These are phyloP conservation scores for Poeciliopsis turrubarensis DNA, from an alignment of 2,113 vertebrate species.

Conservation along the genomic window DNA sequence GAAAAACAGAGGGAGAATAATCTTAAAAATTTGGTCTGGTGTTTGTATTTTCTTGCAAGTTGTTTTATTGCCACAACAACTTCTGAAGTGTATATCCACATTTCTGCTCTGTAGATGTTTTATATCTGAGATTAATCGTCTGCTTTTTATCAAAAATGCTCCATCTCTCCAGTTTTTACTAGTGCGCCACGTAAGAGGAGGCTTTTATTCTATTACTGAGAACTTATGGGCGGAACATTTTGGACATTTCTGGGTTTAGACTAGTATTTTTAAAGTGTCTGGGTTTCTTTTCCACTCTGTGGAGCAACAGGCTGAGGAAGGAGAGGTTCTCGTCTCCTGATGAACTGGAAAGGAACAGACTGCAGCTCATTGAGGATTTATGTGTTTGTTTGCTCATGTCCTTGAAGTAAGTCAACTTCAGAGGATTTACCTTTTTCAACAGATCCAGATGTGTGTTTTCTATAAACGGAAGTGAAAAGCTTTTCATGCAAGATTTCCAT, in stretches of 20 bases:
- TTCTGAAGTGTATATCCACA: slow-evolving; percentile 3
- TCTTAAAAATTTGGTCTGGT: not conserved
- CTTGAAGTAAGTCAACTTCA: not conserved
- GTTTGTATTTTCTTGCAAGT: not conserved
- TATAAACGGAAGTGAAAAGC: not conserved
- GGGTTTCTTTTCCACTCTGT: slow-evolving; percentile 20
- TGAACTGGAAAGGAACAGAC: slow-evolving; percentile 5
- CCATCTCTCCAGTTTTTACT: slow-evolving; percentile 15
- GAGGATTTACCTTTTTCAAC: not conserved
- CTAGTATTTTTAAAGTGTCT: slow-evolving; percentile 18
- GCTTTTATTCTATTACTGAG: slow-evolving; percentile 62
- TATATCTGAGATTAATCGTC: slow-evolving; percentile 3
- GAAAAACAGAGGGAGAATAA: not conserved
- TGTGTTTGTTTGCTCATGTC: not conserved
- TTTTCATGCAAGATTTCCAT: not conserved
- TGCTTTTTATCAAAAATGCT: slow-evolving; percentile 12
- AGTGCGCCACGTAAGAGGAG: slow-evolving; percentile 1
- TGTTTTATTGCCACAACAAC: not conserved
- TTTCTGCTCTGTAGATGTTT: not conserved
- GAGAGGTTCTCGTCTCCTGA: not conserved
- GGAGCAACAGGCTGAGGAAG: not conserved
- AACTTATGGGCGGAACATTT: slow-evolving; percentile 36
- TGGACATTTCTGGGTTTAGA: slow-evolving; percentile 23
- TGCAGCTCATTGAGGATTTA: slow-evolving; percentile 6
- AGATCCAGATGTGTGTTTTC: not conserved